Evolutionary conservation across 2,888 invertebrate species (phyloP).

Genomic region (Busseola fusca): DNA sequence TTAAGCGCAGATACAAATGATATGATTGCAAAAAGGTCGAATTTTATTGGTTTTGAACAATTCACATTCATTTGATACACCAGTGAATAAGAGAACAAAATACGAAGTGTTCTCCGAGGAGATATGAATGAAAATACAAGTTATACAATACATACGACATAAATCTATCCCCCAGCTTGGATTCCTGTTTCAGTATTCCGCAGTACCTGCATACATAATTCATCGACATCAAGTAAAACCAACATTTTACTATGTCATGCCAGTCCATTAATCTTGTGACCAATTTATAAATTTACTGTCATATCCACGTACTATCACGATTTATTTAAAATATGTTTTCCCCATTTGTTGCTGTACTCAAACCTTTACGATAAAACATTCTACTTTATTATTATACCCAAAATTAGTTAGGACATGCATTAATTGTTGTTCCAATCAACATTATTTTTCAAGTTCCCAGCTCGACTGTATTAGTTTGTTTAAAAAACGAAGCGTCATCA

Average conservation of each 20-base stretch:
- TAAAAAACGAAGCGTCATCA: conserved; percentile 64
- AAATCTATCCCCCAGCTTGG: conserved; percentile 14
- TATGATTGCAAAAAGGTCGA: conserved; percentile 1
- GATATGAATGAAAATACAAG: conserved; percentile 22
- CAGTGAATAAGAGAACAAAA: background rate
- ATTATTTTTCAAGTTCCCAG: conserved; percentile 56
- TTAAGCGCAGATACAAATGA: background rate
- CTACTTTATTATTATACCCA: conserved; percentile 40
- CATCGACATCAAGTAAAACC: conserved; percentile 54
- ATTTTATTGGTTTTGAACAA: background rate
- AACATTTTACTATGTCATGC: conserved; percentile 61
- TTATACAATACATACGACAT: conserved; percentile 21
- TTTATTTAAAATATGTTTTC: conserved; percentile 64
- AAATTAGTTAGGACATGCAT: conserved; percentile 55
- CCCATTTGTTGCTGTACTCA: conserved; percentile 46
- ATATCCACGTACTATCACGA: conserved; percentile 68
- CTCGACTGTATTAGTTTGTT: conserved; percentile 51
- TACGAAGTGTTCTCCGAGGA: background rate
- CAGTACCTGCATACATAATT: conserved; percentile 37
- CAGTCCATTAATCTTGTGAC: conserved; percentile 66
- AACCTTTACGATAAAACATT: conserved; percentile 45
- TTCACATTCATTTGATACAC: background rate
- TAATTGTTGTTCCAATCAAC: conserved; percentile 62
- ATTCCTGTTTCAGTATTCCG: conserved; percentile 26
- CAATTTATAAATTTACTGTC: conserved; percentile 70